These are phyloP conservation scores for Danio kyathit DNA, from an alignment of 2,797 vertebrate species.

Conservation along the genomic window DNA sequence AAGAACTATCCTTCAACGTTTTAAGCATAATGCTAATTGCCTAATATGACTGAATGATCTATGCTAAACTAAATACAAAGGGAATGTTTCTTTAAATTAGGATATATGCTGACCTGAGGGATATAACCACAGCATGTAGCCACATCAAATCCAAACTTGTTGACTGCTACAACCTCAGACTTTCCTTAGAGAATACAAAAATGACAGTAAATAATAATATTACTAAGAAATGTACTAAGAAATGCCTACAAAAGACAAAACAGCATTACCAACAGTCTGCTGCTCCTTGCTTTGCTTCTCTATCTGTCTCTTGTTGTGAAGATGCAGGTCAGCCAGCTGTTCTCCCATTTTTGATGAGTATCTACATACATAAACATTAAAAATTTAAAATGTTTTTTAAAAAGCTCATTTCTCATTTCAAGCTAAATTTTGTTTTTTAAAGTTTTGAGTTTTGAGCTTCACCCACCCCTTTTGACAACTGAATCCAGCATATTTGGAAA, in stretches of 20 bases:
- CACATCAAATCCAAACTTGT: constrained; percentile 87
- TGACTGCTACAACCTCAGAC: constrained; percentile 74
- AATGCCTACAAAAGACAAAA: constrained; percentile 9
- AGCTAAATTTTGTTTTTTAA: too few relatives aligned
- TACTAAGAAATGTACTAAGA: neutral
- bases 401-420: too few relatives aligned
- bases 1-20: too few relatives aligned
- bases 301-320: constrained; percentile 86
- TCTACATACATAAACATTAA: constrained; percentile 70
- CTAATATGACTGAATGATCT: too few relatives aligned
- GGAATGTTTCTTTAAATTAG: too few relatives aligned
- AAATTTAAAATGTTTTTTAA: too few relatives aligned
- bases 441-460: too few relatives aligned
- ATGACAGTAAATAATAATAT: neutral
- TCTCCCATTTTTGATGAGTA: constrained; percentile 85
- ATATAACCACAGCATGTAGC: constrained; percentile 92
- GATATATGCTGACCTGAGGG: constrained; percentile 81
- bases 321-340: constrained; percentile 89
- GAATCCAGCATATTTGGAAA: too few relatives aligned
- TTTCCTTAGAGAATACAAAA: constrained; percentile 76
- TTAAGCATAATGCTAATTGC: too few relatives aligned
- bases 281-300: constrained; percentile 79
- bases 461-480: too few relatives aligned
- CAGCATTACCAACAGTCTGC: constrained; percentile 86
- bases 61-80: too few relatives aligned